phyloP scores from a whole-genome alignment of 2,888 invertebrate genomes.

The Volucella inanis region DNA sequence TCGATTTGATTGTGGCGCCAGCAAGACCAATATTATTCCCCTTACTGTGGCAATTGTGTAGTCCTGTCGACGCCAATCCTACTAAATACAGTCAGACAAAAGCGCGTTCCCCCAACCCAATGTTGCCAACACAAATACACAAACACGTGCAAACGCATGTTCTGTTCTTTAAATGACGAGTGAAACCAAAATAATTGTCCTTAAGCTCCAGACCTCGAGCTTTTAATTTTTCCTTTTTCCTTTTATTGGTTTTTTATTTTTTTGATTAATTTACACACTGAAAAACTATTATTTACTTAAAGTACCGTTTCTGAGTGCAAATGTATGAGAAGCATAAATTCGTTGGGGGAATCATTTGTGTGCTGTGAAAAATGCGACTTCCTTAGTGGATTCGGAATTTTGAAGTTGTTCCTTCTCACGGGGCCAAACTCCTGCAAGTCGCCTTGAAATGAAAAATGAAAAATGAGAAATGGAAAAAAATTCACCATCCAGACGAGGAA shows the following conservation, averaged over 20 bases:
- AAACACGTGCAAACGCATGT: slow-evolving; percentile 30
- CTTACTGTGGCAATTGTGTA: slow-evolving; percentile 56
- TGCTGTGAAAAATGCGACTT: slow-evolving; percentile 24
- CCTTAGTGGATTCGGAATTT: background rate
- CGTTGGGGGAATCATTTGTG: slow-evolving; percentile 21
- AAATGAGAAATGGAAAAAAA: slow-evolving; percentile 12
- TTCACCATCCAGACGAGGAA: background rate
- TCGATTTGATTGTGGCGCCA: slow-evolving; percentile 74
- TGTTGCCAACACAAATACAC: slow-evolving; percentile 5
- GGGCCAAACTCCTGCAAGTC: background rate
- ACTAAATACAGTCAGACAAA: slow-evolving; percentile 56
- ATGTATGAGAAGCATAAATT: slow-evolving; percentile 61
- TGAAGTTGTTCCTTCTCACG: background rate
- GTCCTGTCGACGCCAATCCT: slow-evolving; percentile 62
- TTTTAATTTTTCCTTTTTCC: too few relatives aligned
- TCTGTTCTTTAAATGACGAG: slow-evolving; percentile 32
- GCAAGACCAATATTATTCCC: slow-evolving; percentile 67
- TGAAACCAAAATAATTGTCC: slow-evolving; percentile 34
- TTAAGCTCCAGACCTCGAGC: background rate
- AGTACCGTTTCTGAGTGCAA: slow-evolving; percentile 41
- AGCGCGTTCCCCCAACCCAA: slow-evolving; percentile 43
- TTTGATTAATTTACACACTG: slow-evolving; percentile 62
- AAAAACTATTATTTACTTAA: slow-evolving; percentile 60
- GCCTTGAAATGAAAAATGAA: slow-evolving; percentile 2
- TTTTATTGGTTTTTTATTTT: background rate